Evolutionary conservation across 2,888 invertebrate genomes (phyloP), one percentile per base, ranked within the genome.

Genomic region (Netelia melanura): DNA sequence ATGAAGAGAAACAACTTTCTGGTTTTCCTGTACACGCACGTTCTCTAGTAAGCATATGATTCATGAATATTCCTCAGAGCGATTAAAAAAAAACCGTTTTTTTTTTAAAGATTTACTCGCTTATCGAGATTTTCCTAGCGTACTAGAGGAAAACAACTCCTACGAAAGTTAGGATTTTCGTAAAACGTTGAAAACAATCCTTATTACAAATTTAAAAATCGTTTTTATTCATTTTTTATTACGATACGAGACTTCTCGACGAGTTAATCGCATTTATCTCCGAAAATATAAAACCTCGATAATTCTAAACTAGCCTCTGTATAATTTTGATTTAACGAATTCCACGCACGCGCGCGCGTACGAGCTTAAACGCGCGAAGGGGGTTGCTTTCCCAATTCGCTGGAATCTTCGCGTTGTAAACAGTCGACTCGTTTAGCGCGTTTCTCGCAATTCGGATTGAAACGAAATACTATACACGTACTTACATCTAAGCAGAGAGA

Each of bases 1-100:
- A n/a, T 14, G 43, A 44, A 54, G 71, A 65, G 43, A 54, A 80
- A 80, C 79, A 72, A 72, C 79, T 80, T 80, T 80, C 79, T 25
- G 72, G 44, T 23, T 61, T 72, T 11, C 65, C 21, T 64, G 61
- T 17, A 48, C 14, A 30, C n/a, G n/a, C 30, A 11, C 8, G 48
- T 9, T 6, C 54, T 25, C 52, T 14, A 70, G 8, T 54, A 9
- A n/a, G 48, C 6, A 67, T 56, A 44, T 54, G 58, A 68, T 77
- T 52, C 38, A 76, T 65, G 21, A 38, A 52, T 64, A 30, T 64
- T 21, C 11, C 38, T 11, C 3, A 48, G 48, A 48, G 48, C 14
- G 48, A 14, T 48, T 14, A 48, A 10, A 14, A 3, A 48, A 48
- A 14, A 14, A 0, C 14, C 48, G 48, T 14, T 3, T 14, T 48